These are phyloP conservation scores for Arenaria interpres DNA, from an alignment of 2,113 vertebrate genomes.

Conservation along the genomic window DNA sequence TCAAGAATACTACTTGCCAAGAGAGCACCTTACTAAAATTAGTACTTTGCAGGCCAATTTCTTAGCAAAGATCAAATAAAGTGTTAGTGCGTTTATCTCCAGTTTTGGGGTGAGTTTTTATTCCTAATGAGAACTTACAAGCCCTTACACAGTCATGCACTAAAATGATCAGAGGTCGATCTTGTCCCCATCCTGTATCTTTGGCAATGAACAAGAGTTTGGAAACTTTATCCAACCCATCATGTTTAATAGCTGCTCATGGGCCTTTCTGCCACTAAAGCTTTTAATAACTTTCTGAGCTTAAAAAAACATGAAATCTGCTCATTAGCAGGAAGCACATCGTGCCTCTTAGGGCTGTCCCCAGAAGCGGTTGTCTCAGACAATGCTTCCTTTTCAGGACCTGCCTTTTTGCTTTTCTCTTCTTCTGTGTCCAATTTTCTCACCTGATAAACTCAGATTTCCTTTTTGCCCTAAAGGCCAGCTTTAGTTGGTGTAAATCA, in stretches of 20 bases:
- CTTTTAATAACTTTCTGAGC: not conserved
- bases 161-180: not conserved
- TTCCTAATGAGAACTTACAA: not conserved
- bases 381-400: not conserved
- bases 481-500: not conserved
- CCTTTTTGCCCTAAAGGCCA: not conserved
- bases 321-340: not conserved
- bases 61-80: not conserved
- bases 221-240: not conserved
- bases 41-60: fast-evolving
- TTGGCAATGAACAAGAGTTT: not conserved
- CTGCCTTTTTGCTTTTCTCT: not conserved
- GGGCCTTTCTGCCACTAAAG: not conserved
- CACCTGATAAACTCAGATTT: not conserved
- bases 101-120: not conserved
- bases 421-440: not conserved
- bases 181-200: not conserved
- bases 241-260: not conserved
- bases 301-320: not conserved
- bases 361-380: not conserved
- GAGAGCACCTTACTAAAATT: fast-evolving
- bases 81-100: fast-evolving
- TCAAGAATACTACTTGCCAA: not conserved
- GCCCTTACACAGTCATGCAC: not conserved
- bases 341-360: not conserved